phyloP scores from a whole-genome alignment of 2,797 vertebrate genomes.

The Champsocephalus gunnari region DNA sequence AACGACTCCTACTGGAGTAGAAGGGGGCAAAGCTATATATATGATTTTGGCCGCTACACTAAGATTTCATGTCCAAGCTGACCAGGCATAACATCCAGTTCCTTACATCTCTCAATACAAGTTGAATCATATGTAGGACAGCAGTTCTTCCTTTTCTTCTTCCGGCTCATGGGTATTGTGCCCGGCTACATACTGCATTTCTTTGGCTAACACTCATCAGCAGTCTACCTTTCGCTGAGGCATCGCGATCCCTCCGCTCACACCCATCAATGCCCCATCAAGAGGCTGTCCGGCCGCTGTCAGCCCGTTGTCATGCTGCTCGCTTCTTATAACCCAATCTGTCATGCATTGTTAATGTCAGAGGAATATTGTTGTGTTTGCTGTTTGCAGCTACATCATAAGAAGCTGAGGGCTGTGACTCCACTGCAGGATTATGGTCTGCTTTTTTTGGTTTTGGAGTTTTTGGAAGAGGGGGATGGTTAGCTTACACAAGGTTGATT shows the following conservation, averaged over 20 bases:
- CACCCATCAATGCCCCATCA: constrained; percentile 61
- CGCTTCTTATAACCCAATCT: constrained; percentile 56
- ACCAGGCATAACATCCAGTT: constrained; percentile 11
- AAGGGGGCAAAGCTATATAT: no score
- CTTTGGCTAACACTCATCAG: constrained; percentile 48
- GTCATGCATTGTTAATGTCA: constrained; percentile 69
- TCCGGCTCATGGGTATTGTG: not conserved
- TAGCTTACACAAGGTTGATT: constrained; percentile 16
- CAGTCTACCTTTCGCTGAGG: constrained; percentile 63
- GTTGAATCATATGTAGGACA: constrained; percentile 22
- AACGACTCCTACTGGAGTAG: no score
- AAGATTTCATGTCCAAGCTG: constrained; percentile 5
- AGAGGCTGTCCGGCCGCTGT: constrained; percentile 55
- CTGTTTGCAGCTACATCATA: constrained; percentile 47
- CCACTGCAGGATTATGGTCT: constrained; percentile 23
- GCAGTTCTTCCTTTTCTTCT: not conserved
- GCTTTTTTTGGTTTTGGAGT: constrained; percentile 14
- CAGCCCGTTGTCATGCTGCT: constrained; percentile 62
- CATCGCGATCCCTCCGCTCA: constrained; percentile 44
- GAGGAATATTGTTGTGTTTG: constrained; percentile 34
- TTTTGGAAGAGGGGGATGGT: not conserved
- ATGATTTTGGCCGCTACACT: no score
- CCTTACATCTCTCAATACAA: not conserved
- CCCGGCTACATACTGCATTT: constrained; percentile 23
- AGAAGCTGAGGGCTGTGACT: constrained; percentile 28